phyloP scores from a whole-genome alignment of 2,797 vertebrate genomes.

The Varecia variegata region DNA sequence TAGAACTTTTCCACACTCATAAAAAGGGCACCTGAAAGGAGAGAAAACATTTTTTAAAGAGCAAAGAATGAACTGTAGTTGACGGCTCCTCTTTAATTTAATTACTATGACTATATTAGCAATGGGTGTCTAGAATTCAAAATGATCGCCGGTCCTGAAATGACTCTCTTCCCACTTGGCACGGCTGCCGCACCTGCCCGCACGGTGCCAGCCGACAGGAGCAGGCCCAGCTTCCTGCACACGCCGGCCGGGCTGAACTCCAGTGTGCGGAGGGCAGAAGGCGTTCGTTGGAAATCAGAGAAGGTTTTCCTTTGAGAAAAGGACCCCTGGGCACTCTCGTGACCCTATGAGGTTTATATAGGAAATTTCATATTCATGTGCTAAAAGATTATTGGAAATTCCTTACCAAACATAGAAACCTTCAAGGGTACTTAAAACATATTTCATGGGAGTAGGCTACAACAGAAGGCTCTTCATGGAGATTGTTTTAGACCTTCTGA shows the following conservation, averaged over 20 bases:
- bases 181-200: constrained; percentile 55
- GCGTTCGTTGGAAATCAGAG: neutral
- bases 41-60: constrained; percentile 76
- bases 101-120: constrained; percentile 76
- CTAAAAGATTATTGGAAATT: neutral
- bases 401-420: neutral
- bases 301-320: neutral
- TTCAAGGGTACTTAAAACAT: neutral
- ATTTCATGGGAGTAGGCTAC: neutral
- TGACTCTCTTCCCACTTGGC: constrained; percentile 9
- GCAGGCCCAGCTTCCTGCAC: neutral
- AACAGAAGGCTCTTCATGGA: neutral
- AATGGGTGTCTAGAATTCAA: constrained; percentile 75
- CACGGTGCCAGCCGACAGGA: neutral
- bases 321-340: too few species aligned
- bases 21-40: constrained; percentile 58
- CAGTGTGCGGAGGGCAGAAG: neutral
- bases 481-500: neutral
- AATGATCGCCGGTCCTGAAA: constrained; percentile 55
- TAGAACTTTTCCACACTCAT: constrained; percentile 79
- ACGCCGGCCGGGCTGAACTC: neutral
- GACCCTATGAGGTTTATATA: neutral
- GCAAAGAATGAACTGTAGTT: constrained; percentile 43
- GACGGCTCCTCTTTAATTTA: constrained; percentile 81
- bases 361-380: neutral